A percentile compares a stretch with the other conserved stretches of the same genome.
phyloP scores from a whole-genome alignment of 2,797 vertebrate species.

The Hirundo rustica region DNA sequence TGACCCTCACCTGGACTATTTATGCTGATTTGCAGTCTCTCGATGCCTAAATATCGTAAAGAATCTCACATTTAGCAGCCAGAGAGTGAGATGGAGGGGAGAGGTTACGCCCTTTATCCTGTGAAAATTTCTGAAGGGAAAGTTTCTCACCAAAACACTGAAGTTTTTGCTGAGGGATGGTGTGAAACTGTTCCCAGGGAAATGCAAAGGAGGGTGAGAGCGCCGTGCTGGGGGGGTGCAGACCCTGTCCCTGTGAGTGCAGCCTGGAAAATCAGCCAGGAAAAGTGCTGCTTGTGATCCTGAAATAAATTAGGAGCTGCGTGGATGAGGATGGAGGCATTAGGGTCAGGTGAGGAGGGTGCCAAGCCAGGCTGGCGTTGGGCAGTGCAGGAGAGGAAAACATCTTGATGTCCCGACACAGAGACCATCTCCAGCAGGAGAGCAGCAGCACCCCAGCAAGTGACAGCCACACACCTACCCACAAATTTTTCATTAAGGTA shows the following conservation, averaged over 20 bases:
- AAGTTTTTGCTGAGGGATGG: not conserved
- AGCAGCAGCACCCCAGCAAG: not conserved
- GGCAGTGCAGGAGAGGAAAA: not conserved
- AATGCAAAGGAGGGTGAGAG: not conserved
- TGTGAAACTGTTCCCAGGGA: not conserved
- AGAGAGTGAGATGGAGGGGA: not conserved
- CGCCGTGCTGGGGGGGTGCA: not conserved
- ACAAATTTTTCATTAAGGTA: not conserved
- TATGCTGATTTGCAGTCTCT: not conserved
- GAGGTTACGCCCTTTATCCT: not conserved
- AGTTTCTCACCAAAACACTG: not conserved
- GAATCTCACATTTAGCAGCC: not conserved
- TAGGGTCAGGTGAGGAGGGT: not conserved
- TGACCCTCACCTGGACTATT: not conserved
- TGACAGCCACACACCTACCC: not conserved
- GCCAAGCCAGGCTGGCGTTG: not conserved
- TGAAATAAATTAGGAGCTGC: not conserved
- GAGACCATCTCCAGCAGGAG: not conserved
- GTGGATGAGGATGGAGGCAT: not conserved
- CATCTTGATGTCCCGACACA: accelerated
- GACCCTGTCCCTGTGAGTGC: not conserved
- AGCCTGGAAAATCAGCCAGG: not conserved
- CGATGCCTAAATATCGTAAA: not conserved
- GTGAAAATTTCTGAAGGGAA: not conserved
- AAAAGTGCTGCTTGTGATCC: not conserved